phyloP scores from a whole-genome alignment of 2,888 invertebrate species.

The Drosophila barbarae region DNA sequence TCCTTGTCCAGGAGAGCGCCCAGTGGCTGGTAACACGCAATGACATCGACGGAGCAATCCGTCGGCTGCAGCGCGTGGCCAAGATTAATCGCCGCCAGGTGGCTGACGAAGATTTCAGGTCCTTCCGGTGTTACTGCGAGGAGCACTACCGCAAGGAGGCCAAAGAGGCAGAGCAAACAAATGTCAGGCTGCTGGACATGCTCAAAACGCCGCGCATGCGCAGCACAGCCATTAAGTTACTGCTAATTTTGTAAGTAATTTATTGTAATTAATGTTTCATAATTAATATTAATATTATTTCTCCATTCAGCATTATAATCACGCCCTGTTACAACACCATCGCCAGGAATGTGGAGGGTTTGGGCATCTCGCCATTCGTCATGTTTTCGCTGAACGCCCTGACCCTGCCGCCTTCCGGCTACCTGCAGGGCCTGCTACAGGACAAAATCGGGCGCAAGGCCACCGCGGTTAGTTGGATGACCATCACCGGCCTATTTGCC shows the following conservation, averaged over 20 bases:
- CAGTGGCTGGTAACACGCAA: slow-evolving; percentile 82
- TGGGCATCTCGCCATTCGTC: slow-evolving; percentile 80
- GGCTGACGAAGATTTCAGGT: slow-evolving; percentile 66
- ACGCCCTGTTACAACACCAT: slow-evolving; percentile 82
- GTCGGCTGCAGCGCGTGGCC: slow-evolving; percentile 81
- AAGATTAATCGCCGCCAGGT: slow-evolving; percentile 80
- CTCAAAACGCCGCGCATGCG: slow-evolving; percentile 81
- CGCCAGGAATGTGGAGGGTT: slow-evolving; percentile 81
- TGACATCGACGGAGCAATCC: slow-evolving; percentile 80
- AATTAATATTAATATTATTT: neutral
- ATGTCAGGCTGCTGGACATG: slow-evolving; percentile 78
- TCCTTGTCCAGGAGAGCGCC: slow-evolving; percentile 79
- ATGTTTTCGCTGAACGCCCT: slow-evolving; percentile 81
- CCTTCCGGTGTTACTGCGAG: slow-evolving; percentile 70
- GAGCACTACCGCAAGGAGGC: slow-evolving; percentile 80
- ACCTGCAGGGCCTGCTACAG: slow-evolving; percentile 71
- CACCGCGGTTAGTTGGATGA: slow-evolving; percentile 80
- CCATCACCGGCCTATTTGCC: slow-evolving; percentile 81
- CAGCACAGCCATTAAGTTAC: slow-evolving; percentile 80
- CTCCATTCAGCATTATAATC: slow-evolving; percentile 80
- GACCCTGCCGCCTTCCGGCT: slow-evolving; percentile 81
- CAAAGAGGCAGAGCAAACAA: slow-evolving; percentile 46
- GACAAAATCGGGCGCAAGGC: slow-evolving; percentile 80
- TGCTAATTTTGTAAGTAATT: slow-evolving; percentile 82
- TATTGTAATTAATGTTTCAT: neutral